Base-by-base conservation (phyloP, 2,113 vertebrate species). In the Lampris incognitus region DNA sequence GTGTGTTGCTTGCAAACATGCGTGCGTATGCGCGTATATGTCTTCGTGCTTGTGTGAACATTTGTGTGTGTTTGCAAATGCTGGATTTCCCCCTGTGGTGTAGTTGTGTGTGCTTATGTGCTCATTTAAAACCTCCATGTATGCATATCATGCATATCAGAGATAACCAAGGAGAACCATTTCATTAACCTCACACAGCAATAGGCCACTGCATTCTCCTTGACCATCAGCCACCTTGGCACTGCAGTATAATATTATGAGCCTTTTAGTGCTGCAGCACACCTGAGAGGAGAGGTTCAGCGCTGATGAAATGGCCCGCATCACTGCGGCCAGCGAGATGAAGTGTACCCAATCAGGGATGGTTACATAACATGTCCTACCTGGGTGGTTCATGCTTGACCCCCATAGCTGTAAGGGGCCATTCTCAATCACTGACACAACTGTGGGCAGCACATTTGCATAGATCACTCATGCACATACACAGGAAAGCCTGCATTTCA, bases 141-240 rank as follows among this genome's bases (percentile, higher is more conserved):
- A 24, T 24, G 24, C 24, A 24, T 24, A 24, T 24, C 24, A 24
- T 24, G 24, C 24, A 24, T 24, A 24, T 24, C 38, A 68, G 79
- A 4, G 9, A 65, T 39, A 68, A 49, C 72, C 1, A 10, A 54
- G 68, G 72, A 36, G 48, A 78, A 36, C 50, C 63, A 24, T 73
- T 50, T 73, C 56, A 75, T 85, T 79, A 72, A 76, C 72, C 74
- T 74, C 55, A 39, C n/a, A 72, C 56, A 40, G 66, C 8, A 50
- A 76, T 49, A 72, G 71, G 79, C 51, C 67, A 61, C 13, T 44
- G 40, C 59, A 24, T 24, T 24, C 24, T 24, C 24, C 63, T 36
- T 48, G 39, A 64, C 68, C 41, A 9, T 57, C 1, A 38, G 57
- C 24, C 42, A 0, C 64, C 63, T 10, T 52, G 46, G 48, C 44